A percentile compares a stretch with the other conserved stretches of the same genome.
These are phyloP conservation scores for Pogona vitticeps DNA, from an alignment of 2,113 vertebrate species.

Conservation along the genomic window DNA sequence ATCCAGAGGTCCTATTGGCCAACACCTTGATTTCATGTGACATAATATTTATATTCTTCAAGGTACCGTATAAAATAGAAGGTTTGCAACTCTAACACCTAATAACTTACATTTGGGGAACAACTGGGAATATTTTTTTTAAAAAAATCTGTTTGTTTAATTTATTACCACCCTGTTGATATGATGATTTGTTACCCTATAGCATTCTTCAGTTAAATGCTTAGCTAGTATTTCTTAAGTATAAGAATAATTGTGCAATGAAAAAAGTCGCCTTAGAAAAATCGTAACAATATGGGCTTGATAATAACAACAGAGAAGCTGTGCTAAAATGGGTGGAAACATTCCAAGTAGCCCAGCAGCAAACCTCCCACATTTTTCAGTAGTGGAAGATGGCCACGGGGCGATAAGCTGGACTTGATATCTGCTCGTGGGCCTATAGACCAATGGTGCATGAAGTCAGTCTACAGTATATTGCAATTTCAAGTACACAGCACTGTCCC, in stretches of 20 bases:
- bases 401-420: too few relatives aligned
- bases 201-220: neutral
- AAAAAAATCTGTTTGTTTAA: constrained; percentile 19
- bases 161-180: constrained; percentile 37
- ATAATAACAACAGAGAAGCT: too few relatives aligned
- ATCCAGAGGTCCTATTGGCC: constrained; percentile 28
- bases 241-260: neutral
- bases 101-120: constrained; percentile 58
- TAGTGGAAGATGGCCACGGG: too few relatives aligned
- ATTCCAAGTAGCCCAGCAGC: too few relatives aligned
- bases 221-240: neutral
- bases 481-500: too few relatives aligned
- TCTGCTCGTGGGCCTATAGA: too few relatives aligned
- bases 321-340: too few relatives aligned
- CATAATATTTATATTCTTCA: constrained; percentile 71
- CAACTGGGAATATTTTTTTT: constrained; percentile 51
- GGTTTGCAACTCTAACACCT: constrained; percentile 67
- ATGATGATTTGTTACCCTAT: neutral
- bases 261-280: neutral
- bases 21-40: constrained; percentile 51
- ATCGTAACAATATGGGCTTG: neutral
- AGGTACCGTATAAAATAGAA: constrained; percentile 67
- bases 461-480: too few relatives aligned
- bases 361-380: too few relatives aligned
- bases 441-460: too few relatives aligned